Base-by-base conservation (phyloP, 1,140 invertebrate genomes). In the Gryon sp. region DNA sequence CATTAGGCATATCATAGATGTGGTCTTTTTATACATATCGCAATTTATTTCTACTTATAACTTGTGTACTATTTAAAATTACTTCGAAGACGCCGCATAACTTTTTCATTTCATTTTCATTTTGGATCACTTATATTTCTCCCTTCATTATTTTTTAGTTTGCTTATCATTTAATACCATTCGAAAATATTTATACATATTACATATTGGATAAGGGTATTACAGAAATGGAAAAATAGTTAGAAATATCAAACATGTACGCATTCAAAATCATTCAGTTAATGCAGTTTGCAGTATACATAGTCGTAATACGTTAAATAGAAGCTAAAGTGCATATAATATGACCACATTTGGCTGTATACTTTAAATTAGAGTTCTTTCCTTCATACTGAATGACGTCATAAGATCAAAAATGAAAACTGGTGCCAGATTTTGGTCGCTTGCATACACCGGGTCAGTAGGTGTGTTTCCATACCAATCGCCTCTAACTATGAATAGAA, bases 401-500 rank as follows among this genome's bases (percentile, higher is more conserved):
- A 65, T 65, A 50, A 66, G 38, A 26, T 70, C 59, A 41, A 65
- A 63, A 43, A 69, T 78, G 55, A 68, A 74, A 74, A 50, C 62
- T 20, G 69, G 57, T 73, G 63, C 69, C 76, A 78, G 63, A 62
- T 74, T 78, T 65, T 52, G 45, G 50, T 48, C 22, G 36, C 22
- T 46, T 30, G 20, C 34, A 2, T 38, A 30, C 26, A 75, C 66
- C 65, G 53, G 63, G 65, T 75, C 68, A 68, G 60, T 77, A 62
- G 55, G 40, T 69, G 59, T 70, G 59, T 78, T 79, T 79, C 60
- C 77, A 69, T 66, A 70, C 59, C 68, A 74, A 65, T 76, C 60
- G 32, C 43, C 53, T 69, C 59, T 72, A 66, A 74, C 79, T 77
- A 79, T 79, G 77, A 81, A 81, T 81, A 81, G 77, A 79, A 73